Evolutionary conservation across 2,113 vertebrate species (phyloP).

Genomic region (Lanius ludovicianus): DNA sequence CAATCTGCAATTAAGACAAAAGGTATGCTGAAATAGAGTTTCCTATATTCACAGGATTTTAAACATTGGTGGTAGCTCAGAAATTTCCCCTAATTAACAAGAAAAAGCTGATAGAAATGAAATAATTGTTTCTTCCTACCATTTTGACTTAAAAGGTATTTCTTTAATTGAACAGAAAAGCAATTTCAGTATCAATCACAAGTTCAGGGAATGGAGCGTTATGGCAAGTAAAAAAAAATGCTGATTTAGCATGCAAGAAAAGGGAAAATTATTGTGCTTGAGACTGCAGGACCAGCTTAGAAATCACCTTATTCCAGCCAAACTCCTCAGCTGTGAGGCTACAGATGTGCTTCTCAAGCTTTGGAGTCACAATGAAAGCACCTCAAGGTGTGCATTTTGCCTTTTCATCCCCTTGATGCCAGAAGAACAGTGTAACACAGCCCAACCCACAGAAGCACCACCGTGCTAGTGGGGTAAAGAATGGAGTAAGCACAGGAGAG

Average conservation of each 20-base stretch:
- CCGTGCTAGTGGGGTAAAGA: background rate
- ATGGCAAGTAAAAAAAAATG: background rate
- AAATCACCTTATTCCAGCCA: background rate
- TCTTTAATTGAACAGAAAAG: constrained; percentile 24
- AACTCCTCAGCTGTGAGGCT: background rate
- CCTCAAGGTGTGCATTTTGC: fast-evolving
- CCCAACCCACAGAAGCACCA: background rate
- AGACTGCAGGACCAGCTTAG: background rate
- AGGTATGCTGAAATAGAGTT: background rate
- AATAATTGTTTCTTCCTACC: background rate
- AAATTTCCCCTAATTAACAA: background rate
- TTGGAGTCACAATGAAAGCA: background rate
- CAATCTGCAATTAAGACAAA: background rate
- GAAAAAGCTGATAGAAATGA: background rate
- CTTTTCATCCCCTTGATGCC: background rate
- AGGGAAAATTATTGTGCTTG: background rate
- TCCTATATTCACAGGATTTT: background rate
- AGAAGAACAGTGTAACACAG: background rate
- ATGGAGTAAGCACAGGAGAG: background rate
- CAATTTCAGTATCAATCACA: background rate
- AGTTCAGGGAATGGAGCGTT: background rate
- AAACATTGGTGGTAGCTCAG: background rate
- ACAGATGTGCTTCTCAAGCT: background rate
- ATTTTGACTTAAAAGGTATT: background rate
- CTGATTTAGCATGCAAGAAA: background rate